phyloP scores from a whole-genome alignment of 2,797 vertebrate species.

The Synaphobranchus kaupii region DNA sequence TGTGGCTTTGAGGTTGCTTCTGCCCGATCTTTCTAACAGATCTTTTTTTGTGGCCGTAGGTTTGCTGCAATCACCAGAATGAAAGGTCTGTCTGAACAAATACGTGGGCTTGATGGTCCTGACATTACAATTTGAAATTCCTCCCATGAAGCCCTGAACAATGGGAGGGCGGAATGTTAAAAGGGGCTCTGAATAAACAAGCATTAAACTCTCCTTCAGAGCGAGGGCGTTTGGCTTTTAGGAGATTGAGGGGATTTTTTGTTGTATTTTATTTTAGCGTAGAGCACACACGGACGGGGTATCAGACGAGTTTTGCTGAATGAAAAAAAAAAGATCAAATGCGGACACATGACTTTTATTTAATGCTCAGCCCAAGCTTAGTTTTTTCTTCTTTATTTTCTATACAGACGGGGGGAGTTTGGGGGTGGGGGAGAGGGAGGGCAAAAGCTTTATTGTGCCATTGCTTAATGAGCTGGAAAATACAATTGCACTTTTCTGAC shows the following conservation, averaged over 20 bases:
- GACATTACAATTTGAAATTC: conserved; percentile 82
- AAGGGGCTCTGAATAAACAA: conserved; percentile 80
- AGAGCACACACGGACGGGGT: conserved; percentile 41
- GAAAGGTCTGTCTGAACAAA: conserved; percentile 77
- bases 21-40: conserved; percentile 38
- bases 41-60: conserved; percentile 43
- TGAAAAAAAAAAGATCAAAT: conserved; percentile 54
- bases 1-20: conserved; percentile 38
- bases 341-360: conserved; percentile 54
- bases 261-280: conserved; percentile 27
- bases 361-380: conserved; percentile 42
- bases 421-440: conserved; percentile 39
- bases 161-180: conserved; percentile 73
- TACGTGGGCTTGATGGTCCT: conserved; percentile 75
- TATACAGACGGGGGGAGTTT: conserved; percentile 58
- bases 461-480: conserved; percentile 84
- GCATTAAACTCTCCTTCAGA: conserved; percentile 54
- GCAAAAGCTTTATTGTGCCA: conserved; percentile 62
- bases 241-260: conserved; percentile 47
- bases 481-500: conserved; percentile 77
- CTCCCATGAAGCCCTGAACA: conserved; percentile 73
- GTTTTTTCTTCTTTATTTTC: conserved; percentile 49
- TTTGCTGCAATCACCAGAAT: conserved; percentile 70
- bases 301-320: conserved; percentile 50
- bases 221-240: conserved; percentile 33